phyloP scores from a whole-genome alignment of 2,888 invertebrate species.

The Epistrophe grossulariae region DNA sequence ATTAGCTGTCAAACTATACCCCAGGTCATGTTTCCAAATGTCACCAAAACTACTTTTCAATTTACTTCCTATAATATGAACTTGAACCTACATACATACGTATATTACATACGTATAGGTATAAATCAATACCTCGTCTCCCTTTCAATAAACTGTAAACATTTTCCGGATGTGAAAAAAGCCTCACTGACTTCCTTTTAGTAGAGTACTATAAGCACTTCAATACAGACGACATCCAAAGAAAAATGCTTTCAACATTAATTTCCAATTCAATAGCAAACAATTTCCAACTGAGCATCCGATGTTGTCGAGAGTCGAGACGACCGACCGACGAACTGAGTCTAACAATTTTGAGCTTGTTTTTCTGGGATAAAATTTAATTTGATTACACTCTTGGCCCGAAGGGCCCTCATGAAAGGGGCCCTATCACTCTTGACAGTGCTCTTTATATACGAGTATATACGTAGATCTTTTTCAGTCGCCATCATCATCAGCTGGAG shows the following conservation, averaged over 20 bases:
- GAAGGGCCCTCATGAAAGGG: constrained; percentile 57
- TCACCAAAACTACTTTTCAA: constrained; percentile 9
- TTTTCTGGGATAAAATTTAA: constrained; percentile 50
- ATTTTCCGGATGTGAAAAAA: constrained; percentile 58
- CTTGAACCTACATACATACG: no score
- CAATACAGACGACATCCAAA: constrained; percentile 13
- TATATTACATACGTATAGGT: not conserved
- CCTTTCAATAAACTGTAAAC: constrained; percentile 31
- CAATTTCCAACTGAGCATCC: constrained; percentile 54
- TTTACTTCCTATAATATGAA: not conserved
- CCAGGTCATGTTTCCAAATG: constrained; percentile 1
- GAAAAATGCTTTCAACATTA: constrained; percentile 43
- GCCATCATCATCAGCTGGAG: constrained; percentile 22
- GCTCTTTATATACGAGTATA: constrained; percentile 3
- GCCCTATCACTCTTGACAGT: constrained; percentile 22
- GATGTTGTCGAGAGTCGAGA: not conserved
- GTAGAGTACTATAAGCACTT: constrained; percentile 30
- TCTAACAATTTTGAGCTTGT: constrained; percentile 9
- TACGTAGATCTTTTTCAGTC: constrained; percentile 26
- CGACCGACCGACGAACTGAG: not conserved
- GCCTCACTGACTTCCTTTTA: constrained; percentile 50
- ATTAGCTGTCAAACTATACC: not conserved
- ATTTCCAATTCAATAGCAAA: constrained; percentile 48
- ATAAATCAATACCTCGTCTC: constrained; percentile 41
- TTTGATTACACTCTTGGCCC: constrained; percentile 60